phyloP scores from a whole-genome alignment of 2,113 vertebrate species.

The Carlito syrichta region DNA sequence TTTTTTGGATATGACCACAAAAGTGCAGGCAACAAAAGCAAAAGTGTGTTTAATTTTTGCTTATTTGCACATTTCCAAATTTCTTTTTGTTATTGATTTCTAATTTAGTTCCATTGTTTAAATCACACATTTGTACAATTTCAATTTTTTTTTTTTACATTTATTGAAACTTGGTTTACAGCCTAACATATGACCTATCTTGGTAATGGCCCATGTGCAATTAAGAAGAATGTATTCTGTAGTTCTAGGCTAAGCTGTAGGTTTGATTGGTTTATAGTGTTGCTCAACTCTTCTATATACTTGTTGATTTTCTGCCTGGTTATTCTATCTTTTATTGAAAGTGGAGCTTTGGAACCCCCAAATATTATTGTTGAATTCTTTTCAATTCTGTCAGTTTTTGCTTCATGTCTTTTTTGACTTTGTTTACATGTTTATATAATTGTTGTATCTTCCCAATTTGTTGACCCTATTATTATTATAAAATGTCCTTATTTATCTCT shows the following conservation, averaged over 20 bases:
- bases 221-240: background rate
- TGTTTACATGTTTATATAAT: background rate
- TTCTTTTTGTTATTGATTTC: background rate
- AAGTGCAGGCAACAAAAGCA: background rate
- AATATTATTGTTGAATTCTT: background rate
- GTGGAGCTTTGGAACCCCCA: background rate
- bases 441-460: background rate
- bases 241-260: background rate
- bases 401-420: background rate
- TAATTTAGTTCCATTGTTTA: background rate
- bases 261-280: background rate
- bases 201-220: background rate
- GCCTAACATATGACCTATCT: background rate
- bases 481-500: background rate
- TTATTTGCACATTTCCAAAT: background rate
- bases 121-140: background rate
- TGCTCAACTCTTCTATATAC: background rate
- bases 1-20: background rate
- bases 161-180: background rate
- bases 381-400: background rate
- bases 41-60: background rate
- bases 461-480: background rate
- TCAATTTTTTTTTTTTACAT: background rate
- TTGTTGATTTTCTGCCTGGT: background rate
- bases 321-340: background rate